Evolutionary conservation across 2,797 vertebrate genomes (phyloP), one percentile per base, ranked within the genome.

Genomic region (Choloepus didactylus): DNA sequence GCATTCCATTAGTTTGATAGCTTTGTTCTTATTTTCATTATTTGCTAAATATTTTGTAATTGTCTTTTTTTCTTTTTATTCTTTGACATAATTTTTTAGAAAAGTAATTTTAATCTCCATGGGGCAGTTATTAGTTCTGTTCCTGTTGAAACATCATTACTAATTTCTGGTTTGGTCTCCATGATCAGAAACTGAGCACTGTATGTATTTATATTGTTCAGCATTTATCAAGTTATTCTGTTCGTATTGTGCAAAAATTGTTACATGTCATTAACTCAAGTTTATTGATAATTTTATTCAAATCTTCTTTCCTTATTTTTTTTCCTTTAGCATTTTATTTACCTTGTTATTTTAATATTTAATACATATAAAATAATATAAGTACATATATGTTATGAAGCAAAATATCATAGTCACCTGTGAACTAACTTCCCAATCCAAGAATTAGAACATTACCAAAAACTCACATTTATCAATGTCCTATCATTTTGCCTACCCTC

Each of bases 31-130:
- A 79, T 80, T 62, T 93, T 81, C 59, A 51, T 86, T 97, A 82
- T 72, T 97, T 97, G 84, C 73, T 86, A 94, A 95, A 88, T 95
- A 96, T 92, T 88, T 89, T 93, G 3, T 54, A 83, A 27, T 95
- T 19, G 1, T 35, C 59, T 83, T 81, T 92, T 94, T 90, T 93
- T 90, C 64, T 82, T 75, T 82, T 64, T 35, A 56, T 77, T 80
- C 83, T 95, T 73, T 76, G 76, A 66, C 66, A 82, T 51, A 83
- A 35, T 67, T 91, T 96, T 95, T 85, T 93, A 75, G 62, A 96
- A 90, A 91, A 88, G 23, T 73, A 27, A 93, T 79, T 97, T 90
- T 89, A 89, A 83, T 85, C 49, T 97, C 46, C 70, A 70, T 16
- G 16, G 69, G 23, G 60, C 21, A 56, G 51, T 89, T 82, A 76